Percentiles rank a stretch among this genome's conserved stretches.
phyloP scores from a whole-genome alignment of 2,888 invertebrate species.

The Schrankia costaestrigalis region DNA sequence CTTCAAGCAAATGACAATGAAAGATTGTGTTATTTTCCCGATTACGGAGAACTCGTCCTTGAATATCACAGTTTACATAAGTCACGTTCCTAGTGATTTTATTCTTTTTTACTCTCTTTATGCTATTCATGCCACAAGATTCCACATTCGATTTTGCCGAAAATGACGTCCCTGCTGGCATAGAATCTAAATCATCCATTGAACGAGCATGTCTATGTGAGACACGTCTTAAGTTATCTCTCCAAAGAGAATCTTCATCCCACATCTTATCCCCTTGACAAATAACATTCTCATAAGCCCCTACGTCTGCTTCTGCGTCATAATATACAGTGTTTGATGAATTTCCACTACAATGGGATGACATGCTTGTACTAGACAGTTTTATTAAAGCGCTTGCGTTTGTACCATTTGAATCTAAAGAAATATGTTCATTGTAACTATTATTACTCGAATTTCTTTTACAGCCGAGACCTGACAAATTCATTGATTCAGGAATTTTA shows the following conservation, averaged over 20 bases:
- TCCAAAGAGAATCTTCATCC: constrained; percentile 92
- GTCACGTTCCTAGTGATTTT: constrained; percentile 86
- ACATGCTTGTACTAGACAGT: constrained; percentile 71
- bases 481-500: constrained; percentile 78
- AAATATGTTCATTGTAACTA: constrained; percentile 48
- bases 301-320: constrained; percentile 68
- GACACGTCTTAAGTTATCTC: constrained; percentile 88
- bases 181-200: constrained; percentile 87
- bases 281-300: constrained; percentile 69
- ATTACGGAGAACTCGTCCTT: constrained; percentile 69
- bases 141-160: constrained; percentile 49
- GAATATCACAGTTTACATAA: constrained; percentile 88
- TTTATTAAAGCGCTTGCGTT: constrained; percentile 52
- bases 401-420: constrained; percentile 44
- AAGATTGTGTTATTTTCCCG: constrained; percentile 40
- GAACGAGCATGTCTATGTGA: constrained; percentile 91
- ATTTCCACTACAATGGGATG: constrained; percentile 72
- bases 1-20: constrained; percentile 41
- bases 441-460: constrained; percentile 61
- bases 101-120: constrained; percentile 66
- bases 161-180: constrained; percentile 43
- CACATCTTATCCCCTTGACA: constrained; percentile 86
- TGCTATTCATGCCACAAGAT: constrained; percentile 62
- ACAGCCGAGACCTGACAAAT: constrained; percentile 70
- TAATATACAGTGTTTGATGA: constrained; percentile 75